Evolutionary conservation across 2,797 vertebrate genomes (phyloP).

Genomic region (Manis pentadactyla): DNA sequence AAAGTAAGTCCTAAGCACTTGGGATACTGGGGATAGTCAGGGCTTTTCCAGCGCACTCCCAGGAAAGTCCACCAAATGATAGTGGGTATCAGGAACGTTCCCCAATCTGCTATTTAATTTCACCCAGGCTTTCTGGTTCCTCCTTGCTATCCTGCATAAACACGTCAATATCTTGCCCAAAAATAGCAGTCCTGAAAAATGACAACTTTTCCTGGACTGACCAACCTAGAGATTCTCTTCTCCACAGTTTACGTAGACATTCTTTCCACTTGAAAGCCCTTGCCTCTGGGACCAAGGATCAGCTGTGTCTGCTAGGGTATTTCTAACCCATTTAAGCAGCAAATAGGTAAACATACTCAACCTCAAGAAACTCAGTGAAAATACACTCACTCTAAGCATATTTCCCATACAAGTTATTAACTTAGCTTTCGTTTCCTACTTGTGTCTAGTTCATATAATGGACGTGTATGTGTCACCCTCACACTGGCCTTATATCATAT

Average conservation of each 20-base stretch:
- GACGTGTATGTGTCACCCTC: background rate
- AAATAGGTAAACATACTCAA: background rate
- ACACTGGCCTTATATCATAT: background rate
- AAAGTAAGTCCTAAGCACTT: background rate
- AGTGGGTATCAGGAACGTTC: background rate
- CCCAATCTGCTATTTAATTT: background rate
- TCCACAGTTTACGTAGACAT: background rate
- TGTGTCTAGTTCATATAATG: background rate
- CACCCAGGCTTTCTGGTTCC: background rate
- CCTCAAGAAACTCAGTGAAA: background rate
- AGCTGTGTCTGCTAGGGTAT: background rate
- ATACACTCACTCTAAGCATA: background rate
- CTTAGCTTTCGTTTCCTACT: background rate
- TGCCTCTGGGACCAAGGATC: background rate
- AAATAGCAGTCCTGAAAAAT: conserved; percentile 9
- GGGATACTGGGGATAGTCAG: background rate
- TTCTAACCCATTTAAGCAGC: background rate
- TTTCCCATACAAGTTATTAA: background rate
- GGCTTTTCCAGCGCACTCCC: background rate
- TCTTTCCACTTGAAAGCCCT: background rate
- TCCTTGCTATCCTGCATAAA: background rate
- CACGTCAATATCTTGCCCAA: background rate
- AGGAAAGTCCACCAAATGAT: background rate
- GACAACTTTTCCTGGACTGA: background rate
- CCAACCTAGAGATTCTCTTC: background rate